phyloP scores from a whole-genome alignment of 23 tunicate species.

The Styela plicata region DNA sequence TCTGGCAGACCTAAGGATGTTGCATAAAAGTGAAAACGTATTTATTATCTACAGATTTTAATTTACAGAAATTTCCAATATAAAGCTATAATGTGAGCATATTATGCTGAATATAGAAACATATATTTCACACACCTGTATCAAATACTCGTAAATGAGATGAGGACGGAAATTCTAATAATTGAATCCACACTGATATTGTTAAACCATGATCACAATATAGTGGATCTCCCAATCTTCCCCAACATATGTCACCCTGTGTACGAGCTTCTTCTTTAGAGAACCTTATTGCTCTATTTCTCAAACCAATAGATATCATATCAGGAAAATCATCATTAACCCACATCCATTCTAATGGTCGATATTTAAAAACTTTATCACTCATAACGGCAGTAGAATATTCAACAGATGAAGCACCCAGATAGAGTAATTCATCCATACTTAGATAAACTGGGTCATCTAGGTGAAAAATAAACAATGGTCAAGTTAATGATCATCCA shows the following conservation, averaged over 20 bases:
- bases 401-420: conserved; percentile 68
- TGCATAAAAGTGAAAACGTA: too few species aligned
- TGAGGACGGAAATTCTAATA: conserved; percentile 34
- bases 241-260: conserved; percentile 51
- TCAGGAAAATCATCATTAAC: conserved; percentile 21
- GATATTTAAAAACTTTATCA: conserved; percentile 5
- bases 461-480: too few species aligned
- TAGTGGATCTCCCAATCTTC: conserved; percentile 14
- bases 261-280: conserved; percentile 44
- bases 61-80: too few species aligned
- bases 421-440: conserved; percentile 63
- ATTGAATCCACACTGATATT: conserved; percentile 54
- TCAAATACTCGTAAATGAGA: conserved; percentile 35
- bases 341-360: conserved; percentile 58
- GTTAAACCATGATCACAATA: conserved; percentile 35
- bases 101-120: too few species aligned
- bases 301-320: conserved; percentile 34
- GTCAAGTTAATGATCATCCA: too few species aligned
- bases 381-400: conserved; percentile 2
- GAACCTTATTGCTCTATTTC: conserved; percentile 49
- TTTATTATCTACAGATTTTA: too few species aligned
- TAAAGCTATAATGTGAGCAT: too few species aligned
- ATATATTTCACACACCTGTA: too few species aligned
- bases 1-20: too few species aligned
- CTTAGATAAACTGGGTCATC: conserved; percentile 33